Conservation (phyloP, 1,140 invertebrate genomes). For the Diorhabda carinulata region DNA sequence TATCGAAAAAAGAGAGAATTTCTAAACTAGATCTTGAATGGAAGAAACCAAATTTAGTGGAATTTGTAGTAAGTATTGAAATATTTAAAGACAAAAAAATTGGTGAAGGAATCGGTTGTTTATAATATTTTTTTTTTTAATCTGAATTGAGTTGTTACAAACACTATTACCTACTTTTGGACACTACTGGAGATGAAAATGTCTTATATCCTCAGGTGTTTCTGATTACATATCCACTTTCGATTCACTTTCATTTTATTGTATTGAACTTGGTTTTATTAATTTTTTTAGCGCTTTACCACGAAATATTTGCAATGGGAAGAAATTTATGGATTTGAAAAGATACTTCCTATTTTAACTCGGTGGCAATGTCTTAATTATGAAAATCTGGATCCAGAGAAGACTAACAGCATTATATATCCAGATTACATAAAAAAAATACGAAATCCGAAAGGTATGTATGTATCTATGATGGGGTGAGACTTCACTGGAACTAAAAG, state of each 20-base stretch:
- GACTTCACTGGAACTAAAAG: too few relatives aligned
- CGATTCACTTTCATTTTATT: too few relatives aligned
- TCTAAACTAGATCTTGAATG: slow-evolving; percentile 56
- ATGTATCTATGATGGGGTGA: too few relatives aligned
- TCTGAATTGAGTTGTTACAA: too few relatives aligned
- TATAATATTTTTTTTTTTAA: too few relatives aligned
- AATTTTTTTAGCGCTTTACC: slow-evolving; percentile 59
- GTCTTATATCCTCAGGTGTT: too few relatives aligned
- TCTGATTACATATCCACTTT: too few relatives aligned
- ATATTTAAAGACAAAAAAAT: too few relatives aligned
- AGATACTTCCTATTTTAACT: slow-evolving; percentile 72
- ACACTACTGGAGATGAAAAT: too few relatives aligned
- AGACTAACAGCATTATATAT: slow-evolving; percentile 40
- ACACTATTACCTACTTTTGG: too few relatives aligned
- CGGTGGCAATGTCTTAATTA: slow-evolving; percentile 62
- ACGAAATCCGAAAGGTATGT: slow-evolving; percentile 55
- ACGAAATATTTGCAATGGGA: slow-evolving; percentile 65
- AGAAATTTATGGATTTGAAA: slow-evolving; percentile 70
- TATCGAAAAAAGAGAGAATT: slow-evolving; percentile 52
- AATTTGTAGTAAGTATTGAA: slow-evolving; percentile 60
- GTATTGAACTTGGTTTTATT: background rate
- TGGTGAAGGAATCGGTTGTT: too few relatives aligned
- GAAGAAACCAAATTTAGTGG: slow-evolving; percentile 62
- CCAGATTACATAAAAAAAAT: slow-evolving; percentile 58
- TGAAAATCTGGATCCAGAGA: slow-evolving; percentile 30